Evolutionary conservation across 1,140 invertebrate species (phyloP).

Genomic region (Halictus rubicundus): DNA sequence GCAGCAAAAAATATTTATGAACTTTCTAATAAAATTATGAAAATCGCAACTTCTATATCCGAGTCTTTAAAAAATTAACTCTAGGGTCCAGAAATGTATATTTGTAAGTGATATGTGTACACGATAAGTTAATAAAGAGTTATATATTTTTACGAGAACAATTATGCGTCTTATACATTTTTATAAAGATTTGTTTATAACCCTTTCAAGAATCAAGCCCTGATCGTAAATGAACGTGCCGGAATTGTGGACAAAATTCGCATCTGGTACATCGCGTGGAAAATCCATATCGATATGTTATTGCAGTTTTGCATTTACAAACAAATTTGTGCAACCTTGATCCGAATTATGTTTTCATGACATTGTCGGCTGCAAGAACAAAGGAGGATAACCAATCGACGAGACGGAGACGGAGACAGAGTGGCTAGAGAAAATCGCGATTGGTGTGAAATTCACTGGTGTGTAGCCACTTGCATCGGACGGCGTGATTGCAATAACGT

Average conservation of each 20-base stretch:
- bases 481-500: background rate
- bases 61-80: background rate
- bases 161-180: background rate
- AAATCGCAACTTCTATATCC: background rate
- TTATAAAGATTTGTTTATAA: background rate
- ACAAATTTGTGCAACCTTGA: background rate
- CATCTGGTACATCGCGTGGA: background rate
- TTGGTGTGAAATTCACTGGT: background rate
- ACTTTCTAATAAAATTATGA: slow-evolving; percentile 1
- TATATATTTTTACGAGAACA: background rate
- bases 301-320: background rate
- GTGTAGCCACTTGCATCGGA: background rate
- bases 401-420: background rate
- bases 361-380: background rate
- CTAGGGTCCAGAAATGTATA: background rate
- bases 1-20: slow-evolving; percentile 13
- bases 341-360: background rate
- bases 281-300: background rate
- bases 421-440: background rate
- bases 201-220: background rate
- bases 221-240: background rate
- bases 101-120: background rate
- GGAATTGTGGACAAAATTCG: background rate
- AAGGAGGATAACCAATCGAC: background rate
- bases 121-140: slow-evolving; percentile 4